Evolutionary conservation across 2,797 vertebrate species (phyloP), one percentile per base, ranked within the genome.

Genomic region (Artibeus lituratus): DNA sequence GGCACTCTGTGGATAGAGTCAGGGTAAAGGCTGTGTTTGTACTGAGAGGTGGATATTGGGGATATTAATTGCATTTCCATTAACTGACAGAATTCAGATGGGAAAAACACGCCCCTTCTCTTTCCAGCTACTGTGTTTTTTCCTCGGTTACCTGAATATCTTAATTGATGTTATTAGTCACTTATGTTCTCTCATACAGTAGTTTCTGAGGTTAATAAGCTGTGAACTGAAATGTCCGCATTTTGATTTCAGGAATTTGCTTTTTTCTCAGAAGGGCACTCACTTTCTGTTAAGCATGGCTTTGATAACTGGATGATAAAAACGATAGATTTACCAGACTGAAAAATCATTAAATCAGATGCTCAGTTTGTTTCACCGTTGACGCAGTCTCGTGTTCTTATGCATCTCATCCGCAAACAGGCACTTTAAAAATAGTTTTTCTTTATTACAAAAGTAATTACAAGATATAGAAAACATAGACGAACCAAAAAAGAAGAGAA

Each of bases 191-290:
- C 55, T 90, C 94, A 2, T 7, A 80, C 32, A 76, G 81, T 76
- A 22, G n/a, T 57, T 90, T 88, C 32, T 93, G 81, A 44, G 62
- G 32, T 78, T 88, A 80, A 39, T 90, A 82, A 86, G 7, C 32
- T 57, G 3, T 90, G 37, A 96, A 84, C 72, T 84, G 72, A 91
- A 93, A 70, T 91, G 51, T 73, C 87, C 96, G 35, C 39, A 53
- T 97, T 94, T 87, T 62, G 67, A 83, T 84, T 94, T 87, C 42
- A 90, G 35, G 74, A 93, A 84, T 47, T 80, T 74, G 44, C 35
- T 65, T 89, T 96, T 85, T 70, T 42, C 18, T 19, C 72, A 83
- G 15, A 78, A 70, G 35, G 44, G 37, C 1, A 1, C 72, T 69
- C 22, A 73, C 22, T 59, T 19, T 35, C 37, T 90, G 14, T 94